A percentile compares a stretch with the other conserved stretches of the same genome.
Evolutionary conservation across 1,140 invertebrate genomes (phyloP).

Genomic region (Bombus pyrosoma): DNA sequence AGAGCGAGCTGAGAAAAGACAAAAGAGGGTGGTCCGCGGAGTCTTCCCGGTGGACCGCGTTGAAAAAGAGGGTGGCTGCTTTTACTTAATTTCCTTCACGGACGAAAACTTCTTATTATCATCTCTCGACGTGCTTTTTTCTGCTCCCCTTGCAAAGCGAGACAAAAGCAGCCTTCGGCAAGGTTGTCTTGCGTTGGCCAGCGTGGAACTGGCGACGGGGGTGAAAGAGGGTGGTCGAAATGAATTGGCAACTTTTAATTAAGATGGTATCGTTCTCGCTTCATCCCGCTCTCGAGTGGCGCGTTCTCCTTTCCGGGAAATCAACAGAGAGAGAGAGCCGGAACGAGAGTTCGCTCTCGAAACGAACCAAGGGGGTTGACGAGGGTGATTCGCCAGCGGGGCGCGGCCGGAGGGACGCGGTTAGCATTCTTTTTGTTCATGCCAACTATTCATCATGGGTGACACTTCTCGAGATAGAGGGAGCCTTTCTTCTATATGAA

Average conservation of each 20-base stretch:
- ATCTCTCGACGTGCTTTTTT: constrained; percentile 72
- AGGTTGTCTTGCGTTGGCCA: constrained; percentile 59
- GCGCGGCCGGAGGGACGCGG: constrained; percentile 68
- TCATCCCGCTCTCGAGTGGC: constrained; percentile 44
- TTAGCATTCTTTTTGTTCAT: constrained; percentile 83
- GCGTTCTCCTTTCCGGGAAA: constrained; percentile 60
- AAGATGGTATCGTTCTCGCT: constrained; percentile 80
- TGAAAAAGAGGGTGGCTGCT: constrained; percentile 51
- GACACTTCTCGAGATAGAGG: constrained; percentile 82
- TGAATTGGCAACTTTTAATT: constrained; percentile 84
- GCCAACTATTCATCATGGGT: constrained; percentile 83
- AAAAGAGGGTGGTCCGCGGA: constrained; percentile 7
- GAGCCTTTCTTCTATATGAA: constrained; percentile 30
- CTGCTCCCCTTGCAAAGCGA: constrained; percentile 64
- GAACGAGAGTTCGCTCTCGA: constrained; percentile 31
- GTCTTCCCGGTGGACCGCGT: neutral
- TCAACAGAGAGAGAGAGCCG: constrained; percentile 48
- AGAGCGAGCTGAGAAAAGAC: neutral
- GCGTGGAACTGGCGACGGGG: neutral
- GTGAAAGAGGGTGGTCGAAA: constrained; percentile 68
- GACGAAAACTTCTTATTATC: constrained; percentile 79
- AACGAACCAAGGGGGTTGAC: neutral
- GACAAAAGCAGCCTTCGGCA: constrained; percentile 70
- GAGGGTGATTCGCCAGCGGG: constrained; percentile 43
- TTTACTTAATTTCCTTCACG: constrained; percentile 77